These are phyloP conservation scores for Hemiscyllium ocellatum DNA, from an alignment of 2,113 vertebrate species.

Conservation along the genomic window DNA sequence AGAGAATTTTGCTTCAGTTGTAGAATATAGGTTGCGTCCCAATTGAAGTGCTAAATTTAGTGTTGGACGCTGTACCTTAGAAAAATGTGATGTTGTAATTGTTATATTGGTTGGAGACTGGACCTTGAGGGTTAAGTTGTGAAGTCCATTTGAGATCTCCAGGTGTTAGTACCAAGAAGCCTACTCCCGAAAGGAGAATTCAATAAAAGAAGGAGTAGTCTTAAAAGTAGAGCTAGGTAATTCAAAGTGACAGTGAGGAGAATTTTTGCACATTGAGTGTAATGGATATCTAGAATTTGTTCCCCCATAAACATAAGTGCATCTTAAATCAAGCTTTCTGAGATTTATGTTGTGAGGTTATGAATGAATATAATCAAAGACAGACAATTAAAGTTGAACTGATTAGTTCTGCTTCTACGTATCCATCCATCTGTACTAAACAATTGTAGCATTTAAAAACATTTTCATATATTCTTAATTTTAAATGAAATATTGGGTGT, in stretches of 20 bases:
- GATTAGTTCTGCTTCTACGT: background rate
- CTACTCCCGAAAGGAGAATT: background rate
- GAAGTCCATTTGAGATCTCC: background rate
- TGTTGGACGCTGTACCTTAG: background rate
- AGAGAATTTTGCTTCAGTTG: too few relatives aligned
- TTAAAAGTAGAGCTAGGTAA: background rate
- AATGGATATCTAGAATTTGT: background rate
- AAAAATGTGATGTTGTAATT: background rate
- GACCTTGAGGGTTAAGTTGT: background rate
- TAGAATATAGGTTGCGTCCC: background rate
- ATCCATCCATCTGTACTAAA: background rate
- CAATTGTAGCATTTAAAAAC: background rate
- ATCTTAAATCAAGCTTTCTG: background rate
- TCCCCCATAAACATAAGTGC: background rate
- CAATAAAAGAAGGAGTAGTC: background rate
- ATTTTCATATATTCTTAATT: background rate
- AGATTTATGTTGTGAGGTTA: background rate
- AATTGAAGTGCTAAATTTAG: background rate
- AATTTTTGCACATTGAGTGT: background rate
- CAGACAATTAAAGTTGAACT: background rate
- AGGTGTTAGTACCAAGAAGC: background rate
- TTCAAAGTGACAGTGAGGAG: background rate
- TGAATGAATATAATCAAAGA: background rate
- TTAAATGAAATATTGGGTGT: background rate
- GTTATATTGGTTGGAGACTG: too few relatives aligned